These are phyloP conservation scores for Drosophila greeni DNA, from an alignment of 2,888 invertebrate species.

Conservation along the genomic window DNA sequence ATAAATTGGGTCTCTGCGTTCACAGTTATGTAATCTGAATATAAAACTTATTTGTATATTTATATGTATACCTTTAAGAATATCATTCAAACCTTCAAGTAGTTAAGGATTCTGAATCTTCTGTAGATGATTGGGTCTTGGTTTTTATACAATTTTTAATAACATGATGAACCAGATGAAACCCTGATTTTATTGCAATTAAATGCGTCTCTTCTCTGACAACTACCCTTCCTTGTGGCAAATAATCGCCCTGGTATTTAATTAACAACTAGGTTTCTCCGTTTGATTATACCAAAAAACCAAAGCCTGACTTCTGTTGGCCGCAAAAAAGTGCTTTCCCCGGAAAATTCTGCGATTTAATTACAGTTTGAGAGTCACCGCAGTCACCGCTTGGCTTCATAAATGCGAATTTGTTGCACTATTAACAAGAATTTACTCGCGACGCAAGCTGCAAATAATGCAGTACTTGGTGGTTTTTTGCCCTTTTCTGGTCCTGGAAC, in stretches of 20 bases:
- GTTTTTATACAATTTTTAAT: not conserved
- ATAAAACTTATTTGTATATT: not conserved
- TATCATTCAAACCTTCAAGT: not conserved
- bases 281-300: not conserved
- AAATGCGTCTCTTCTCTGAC: too few species aligned
- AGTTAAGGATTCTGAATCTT: not conserved
- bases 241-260: not conserved
- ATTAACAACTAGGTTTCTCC: too few species aligned
- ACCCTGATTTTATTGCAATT: not conserved
- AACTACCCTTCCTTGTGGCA: not conserved
- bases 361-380: constrained; percentile 21
- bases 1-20: not conserved
- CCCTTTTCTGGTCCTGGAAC: not conserved
- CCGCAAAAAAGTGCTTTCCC: not conserved
- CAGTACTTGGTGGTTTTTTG: constrained; percentile 10
- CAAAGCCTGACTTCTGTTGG: not conserved
- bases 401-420: constrained; percentile 37
- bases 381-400: constrained; percentile 9
- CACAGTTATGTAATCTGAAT: not conserved
- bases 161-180: too few species aligned
- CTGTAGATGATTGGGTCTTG: not conserved
- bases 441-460: constrained; percentile 28
- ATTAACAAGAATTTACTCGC: constrained; percentile 36
- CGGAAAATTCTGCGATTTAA: constrained; percentile 12
- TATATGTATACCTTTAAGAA: not conserved